A percentile compares a stretch with the other conserved stretches of the same genome.
Evolutionary conservation across 2,797 vertebrate genomes (phyloP).

Genomic region (Rhadinocentrus ornatus): DNA sequence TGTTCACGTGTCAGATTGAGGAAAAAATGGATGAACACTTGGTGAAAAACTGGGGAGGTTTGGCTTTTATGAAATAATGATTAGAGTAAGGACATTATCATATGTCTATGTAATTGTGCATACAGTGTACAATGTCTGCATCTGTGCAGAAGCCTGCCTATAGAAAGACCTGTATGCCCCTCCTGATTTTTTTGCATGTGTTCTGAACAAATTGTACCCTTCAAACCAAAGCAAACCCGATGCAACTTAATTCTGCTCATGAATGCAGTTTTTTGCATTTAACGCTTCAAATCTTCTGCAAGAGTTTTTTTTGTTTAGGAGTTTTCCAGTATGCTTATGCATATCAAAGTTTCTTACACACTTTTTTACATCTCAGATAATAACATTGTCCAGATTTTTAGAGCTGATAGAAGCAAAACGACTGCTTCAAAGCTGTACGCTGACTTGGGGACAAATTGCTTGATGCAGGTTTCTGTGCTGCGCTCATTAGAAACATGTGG

Average conservation of each 20-base stretch:
- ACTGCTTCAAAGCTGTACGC: slow-evolving; percentile 19
- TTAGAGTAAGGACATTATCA: background rate
- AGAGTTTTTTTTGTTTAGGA: background rate
- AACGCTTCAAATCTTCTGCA: background rate
- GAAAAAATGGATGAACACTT: slow-evolving; percentile 10
- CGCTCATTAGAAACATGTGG: slow-evolving; percentile 45
- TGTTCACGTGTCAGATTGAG: slow-evolving; percentile 37
- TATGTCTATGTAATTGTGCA: too few relatives aligned
- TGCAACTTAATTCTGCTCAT: slow-evolving; percentile 24
- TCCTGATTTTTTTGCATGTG: slow-evolving; percentile 29
- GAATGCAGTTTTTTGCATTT: slow-evolving; percentile 32
- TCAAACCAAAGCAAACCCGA: slow-evolving; percentile 51
- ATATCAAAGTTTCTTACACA: slow-evolving; percentile 12
- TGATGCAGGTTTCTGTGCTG: slow-evolving; percentile 24
- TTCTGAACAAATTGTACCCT: slow-evolving; percentile 50
- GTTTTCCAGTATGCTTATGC: background rate
- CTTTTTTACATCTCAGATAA: slow-evolving; percentile 18
- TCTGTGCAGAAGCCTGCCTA: slow-evolving; percentile 5
- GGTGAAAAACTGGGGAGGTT: background rate
- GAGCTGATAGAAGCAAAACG: slow-evolving; percentile 17
- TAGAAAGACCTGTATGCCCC: slow-evolving; percentile 1
- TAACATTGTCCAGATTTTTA: slow-evolving; percentile 13
- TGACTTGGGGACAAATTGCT: slow-evolving; percentile 33
- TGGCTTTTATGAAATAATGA: slow-evolving; percentile 8
- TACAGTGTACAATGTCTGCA: slow-evolving; percentile 1